Percentiles rank a stretch among this genome's conserved stretches.
Conservation (phyloP, 2,797 vertebrate genomes). For the Erethizon dorsatum region DNA sequence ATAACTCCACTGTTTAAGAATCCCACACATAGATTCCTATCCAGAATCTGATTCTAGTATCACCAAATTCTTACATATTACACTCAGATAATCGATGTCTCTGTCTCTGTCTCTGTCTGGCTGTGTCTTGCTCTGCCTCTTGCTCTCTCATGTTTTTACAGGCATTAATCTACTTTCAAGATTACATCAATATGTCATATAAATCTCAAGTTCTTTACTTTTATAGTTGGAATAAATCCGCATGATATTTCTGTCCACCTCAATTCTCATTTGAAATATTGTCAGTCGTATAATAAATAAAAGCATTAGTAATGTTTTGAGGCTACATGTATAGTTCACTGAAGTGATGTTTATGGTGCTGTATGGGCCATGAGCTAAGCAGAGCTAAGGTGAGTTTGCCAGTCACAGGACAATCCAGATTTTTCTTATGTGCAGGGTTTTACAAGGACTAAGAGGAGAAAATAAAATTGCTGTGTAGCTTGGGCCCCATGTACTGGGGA, state of each 20-base stretch:
- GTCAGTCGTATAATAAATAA: slow-evolving; percentile 67
- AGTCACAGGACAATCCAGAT: slow-evolving; percentile 34
- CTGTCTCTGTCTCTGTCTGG: not conserved
- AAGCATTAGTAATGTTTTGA: slow-evolving; percentile 75
- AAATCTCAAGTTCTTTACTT: slow-evolving; percentile 73
- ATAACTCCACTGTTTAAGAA: slow-evolving; percentile 35
- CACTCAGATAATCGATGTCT: not conserved
- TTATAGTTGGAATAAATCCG: slow-evolving; percentile 76
- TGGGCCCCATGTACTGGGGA: not conserved
- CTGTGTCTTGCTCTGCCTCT: not conserved
- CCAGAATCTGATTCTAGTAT: slow-evolving; percentile 49
- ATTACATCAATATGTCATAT: slow-evolving; percentile 63
- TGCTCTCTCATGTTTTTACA: slow-evolving; percentile 39
- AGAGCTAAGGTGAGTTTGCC: slow-evolving; percentile 51
- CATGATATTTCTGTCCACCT: slow-evolving; percentile 64
- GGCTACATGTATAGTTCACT: not conserved
- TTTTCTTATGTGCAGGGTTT: slow-evolving; percentile 28
- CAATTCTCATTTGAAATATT: slow-evolving; percentile 78
- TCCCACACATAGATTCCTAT: not conserved
- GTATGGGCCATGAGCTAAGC: slow-evolving; percentile 65
- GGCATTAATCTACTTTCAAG: slow-evolving; percentile 71
- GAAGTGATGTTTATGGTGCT: slow-evolving; percentile 54
- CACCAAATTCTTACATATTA: slow-evolving; percentile 22
- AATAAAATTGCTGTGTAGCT: slow-evolving; percentile 57
- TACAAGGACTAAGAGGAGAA: slow-evolving; percentile 31